A percentile compares a stretch with the other conserved stretches of the same genome.
phyloP scores from a whole-genome alignment of 2,113 vertebrate species.

The Pseudolaguvia tuberculata region DNA sequence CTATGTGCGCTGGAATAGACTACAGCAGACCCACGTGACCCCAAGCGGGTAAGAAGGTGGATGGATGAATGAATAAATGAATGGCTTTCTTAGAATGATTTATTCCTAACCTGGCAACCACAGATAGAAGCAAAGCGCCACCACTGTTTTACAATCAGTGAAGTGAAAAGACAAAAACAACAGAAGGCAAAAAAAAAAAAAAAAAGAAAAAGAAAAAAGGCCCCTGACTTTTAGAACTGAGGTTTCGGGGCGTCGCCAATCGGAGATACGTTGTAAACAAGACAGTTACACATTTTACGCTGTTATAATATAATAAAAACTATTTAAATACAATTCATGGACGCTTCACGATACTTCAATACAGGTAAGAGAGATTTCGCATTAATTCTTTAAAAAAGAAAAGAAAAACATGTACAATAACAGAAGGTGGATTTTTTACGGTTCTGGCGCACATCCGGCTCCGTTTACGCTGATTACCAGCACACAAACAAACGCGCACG shows the following conservation, averaged over 20 bases:
- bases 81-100: too few species aligned
- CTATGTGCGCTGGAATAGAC: too few species aligned
- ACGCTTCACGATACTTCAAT: not conserved
- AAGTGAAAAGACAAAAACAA: too few species aligned
- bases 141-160: not conserved
- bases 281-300: conserved; percentile 34
- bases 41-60: too few species aligned
- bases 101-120: conserved; percentile 2
- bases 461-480: not conserved
- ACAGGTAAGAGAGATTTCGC: conserved; percentile 27
- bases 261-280: conserved; percentile 56
- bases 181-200: not conserved
- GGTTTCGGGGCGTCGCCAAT: conserved; percentile 55
- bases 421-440: not conserved
- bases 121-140: conserved; percentile 27
- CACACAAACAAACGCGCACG: too few species aligned
- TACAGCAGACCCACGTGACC: too few species aligned
- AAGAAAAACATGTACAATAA: too few species aligned
- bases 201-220: not conserved
- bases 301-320: conserved; percentile 33
- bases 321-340: not conserved
- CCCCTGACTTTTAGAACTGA: not conserved
- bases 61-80: too few species aligned
- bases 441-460: conserved; percentile 45
- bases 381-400: conserved; percentile 2